Conservation (phyloP, 2,888 invertebrate species). For the Apotomis betuletana region DNA sequence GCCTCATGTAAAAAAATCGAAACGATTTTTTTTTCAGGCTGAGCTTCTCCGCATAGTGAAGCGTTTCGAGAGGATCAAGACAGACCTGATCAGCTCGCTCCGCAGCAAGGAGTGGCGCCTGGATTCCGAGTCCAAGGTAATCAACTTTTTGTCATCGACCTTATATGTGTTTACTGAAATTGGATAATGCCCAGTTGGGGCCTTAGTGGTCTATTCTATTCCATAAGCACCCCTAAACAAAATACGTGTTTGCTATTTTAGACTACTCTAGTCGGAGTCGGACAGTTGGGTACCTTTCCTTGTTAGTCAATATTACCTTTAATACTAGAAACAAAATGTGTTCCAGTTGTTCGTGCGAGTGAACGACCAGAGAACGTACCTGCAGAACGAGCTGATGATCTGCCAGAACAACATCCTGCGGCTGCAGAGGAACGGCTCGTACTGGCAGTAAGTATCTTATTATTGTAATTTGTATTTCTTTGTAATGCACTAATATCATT, state of each 20-base stretch:
- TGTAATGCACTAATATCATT: no score
- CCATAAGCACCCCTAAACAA: no score
- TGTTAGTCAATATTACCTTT: no score
- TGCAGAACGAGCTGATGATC: constrained; percentile 79
- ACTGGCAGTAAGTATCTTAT: constrained; percentile 74
- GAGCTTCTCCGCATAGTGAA: constrained; percentile 78
- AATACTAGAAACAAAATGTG: constrained; percentile 11
- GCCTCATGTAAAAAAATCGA: no score
- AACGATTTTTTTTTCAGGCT: constrained; percentile 57
- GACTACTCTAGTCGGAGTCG: no score
- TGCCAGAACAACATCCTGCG: constrained; percentile 77
- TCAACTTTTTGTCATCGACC: background rate
- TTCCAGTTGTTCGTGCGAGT: constrained; percentile 74
- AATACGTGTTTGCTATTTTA: no score
- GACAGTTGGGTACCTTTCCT: no score
- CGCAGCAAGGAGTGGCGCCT: constrained; percentile 80
- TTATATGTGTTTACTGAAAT: no score
- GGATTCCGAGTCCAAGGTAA: constrained; percentile 80
- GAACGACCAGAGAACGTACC: constrained; percentile 78
- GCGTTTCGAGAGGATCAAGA: constrained; percentile 78
- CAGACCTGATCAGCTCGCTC: constrained; percentile 76
- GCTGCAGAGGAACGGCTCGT: constrained; percentile 71
- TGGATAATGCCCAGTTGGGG: no score
- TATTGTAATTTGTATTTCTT: constrained; percentile 7
- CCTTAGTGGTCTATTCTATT: no score